phyloP scores from a whole-genome alignment of 2,888 invertebrate species.

The Rhopalosiphum nymphaeae region DNA sequence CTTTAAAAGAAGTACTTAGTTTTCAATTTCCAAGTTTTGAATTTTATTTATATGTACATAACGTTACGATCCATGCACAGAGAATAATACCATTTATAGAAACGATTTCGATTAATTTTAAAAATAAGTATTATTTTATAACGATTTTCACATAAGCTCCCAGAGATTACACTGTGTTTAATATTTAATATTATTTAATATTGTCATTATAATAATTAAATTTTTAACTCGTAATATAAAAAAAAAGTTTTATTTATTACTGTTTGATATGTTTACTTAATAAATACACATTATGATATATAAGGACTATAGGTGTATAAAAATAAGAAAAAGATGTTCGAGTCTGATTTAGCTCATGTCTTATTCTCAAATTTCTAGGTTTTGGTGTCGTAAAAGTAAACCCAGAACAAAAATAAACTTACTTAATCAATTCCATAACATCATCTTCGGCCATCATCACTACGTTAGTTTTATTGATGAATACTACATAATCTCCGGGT shows the following conservation, averaged over 20 bases:
- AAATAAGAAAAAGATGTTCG: not conserved
- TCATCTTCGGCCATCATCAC: conserved; percentile 83
- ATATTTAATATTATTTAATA: not conserved
- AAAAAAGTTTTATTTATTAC: not conserved
- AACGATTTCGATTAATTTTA: not conserved
- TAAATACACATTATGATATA: not conserved
- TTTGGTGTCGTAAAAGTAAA: not conserved
- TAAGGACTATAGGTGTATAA: not conserved
- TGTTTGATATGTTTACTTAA: too few species aligned
- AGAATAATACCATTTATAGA: not conserved
- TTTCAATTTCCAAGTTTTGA: not conserved
- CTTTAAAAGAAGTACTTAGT: not conserved
- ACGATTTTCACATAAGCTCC: not conserved
- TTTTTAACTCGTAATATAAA: not conserved
- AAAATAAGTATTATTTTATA: not conserved
- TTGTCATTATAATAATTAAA: not conserved
- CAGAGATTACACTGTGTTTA: not conserved
- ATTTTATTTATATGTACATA: not conserved
- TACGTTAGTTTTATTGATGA: conserved; percentile 88
- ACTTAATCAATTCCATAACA: conserved; percentile 78
- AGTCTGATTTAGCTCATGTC: not conserved
- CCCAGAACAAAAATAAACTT: conserved; percentile 67
- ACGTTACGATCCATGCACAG: not conserved
- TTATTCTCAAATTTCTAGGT: not conserved
- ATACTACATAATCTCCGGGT: conserved; percentile 89